Evolutionary conservation across 1,140 invertebrate species (phyloP).

Genomic region (roundworm (Caenorhabditis elegans)): WBcel235 BX284604.4:9449501-9450000

Average conservation of each 20-base stretch:
- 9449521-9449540: too few species aligned
- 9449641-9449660: neutral
- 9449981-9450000: too few species aligned
- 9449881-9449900: neutral
- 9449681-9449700: neutral
- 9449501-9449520: too few species aligned
- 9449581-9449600: neutral
- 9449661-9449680: neutral
- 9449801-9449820: neutral
- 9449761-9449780: neutral
- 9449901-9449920: neutral
- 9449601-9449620: neutral
- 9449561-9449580: too few species aligned
- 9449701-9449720: neutral
- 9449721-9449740: neutral
- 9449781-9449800: neutral
- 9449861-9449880: neutral
- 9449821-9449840: conserved; percentile 4
- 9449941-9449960: too few species aligned
- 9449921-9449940: conserved; percentile 12
- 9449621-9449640: neutral
- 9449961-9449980: too few species aligned
- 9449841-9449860: neutral
- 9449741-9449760: neutral
- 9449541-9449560: too few species aligned